Evolutionary conservation across 2,797 vertebrate genomes (phyloP), one percentile per base, ranked within the genome.

Genomic region (Catharus ustulatus): DNA sequence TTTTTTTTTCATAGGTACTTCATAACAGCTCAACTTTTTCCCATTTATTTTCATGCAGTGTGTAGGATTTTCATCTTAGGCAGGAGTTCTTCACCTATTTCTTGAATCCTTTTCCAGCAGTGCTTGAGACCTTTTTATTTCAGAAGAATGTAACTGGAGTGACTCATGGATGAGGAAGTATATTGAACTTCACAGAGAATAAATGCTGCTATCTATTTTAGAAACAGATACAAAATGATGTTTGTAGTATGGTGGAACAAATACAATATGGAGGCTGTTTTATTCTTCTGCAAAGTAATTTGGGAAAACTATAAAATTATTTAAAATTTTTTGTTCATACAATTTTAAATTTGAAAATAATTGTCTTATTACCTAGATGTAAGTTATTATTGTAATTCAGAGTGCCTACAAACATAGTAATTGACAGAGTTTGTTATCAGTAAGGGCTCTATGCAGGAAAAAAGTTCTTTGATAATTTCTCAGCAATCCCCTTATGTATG

Each of bases 1-100:
- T 87, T 94, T 94, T 94, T 84, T 87, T 84, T 80, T 66, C 22
- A 52, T 59, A 61, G 55, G 26, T 84, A 58, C 26, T 29, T 89
- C 45, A 63, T 32, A 88, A 30, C 43, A 79, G 61, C 42, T 92
- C 48, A 59, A 32, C 51, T 78, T 82, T 90, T 87, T 9, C 32
- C 40, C 27, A 29, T 42, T 51, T 72, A 36, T 18, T 94, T 94
- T 63, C 57, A 48, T 84, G 58, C 66, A 59, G 20, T 51, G 9
- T 36, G 19, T 57, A 58, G 42, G 29, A 51, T 89, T 89, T 45
- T 68, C 4, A 36, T 71, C 15, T 55, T 48, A 30, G 1, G 5
- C 23, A 30, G 36, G 38, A 80, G 34, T 64, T 71, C 40, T 71
- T 42, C 58, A 48, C 46, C 30, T 74, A 4, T 0, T 58, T 91